Evolutionary conservation across 1,140 invertebrate species (phyloP).

Genomic region (Pemphigus obesinymphae): DNA sequence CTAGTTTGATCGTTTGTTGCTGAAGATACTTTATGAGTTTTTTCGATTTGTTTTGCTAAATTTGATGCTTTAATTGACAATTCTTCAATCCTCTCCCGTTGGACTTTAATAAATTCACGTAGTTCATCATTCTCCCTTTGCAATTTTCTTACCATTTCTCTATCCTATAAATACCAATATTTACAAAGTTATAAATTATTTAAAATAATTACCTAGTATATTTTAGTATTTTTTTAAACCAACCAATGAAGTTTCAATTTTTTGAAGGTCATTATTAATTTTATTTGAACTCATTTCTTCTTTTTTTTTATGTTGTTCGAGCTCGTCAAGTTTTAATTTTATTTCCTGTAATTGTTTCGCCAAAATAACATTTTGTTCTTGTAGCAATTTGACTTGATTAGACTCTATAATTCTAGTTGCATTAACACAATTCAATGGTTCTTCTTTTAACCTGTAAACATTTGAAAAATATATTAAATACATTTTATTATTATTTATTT

Average conservation of each 20-base stretch:
- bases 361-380: not conserved
- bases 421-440: not conserved
- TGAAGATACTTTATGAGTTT: not conserved
- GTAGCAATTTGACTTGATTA: not conserved
- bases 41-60: conserved; percentile 20
- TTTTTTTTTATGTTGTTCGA: not conserved
- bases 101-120: conserved; percentile 5
- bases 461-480: not conserved
- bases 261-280: not conserved
- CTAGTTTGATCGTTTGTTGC: not conserved
- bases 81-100: conserved; percentile 15
- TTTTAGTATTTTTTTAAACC: not conserved
- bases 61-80: not conserved
- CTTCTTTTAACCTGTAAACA: not conserved
- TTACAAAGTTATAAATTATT: not conserved
- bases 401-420: not conserved
- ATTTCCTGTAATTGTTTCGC: not conserved
- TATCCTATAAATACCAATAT: conserved; percentile 3
- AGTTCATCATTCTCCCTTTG: conserved; percentile 7
- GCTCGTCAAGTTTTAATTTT: not conserved
- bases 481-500: no score
- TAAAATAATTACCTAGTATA: no score
- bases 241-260: not conserved
- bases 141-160: conserved; percentile 10
- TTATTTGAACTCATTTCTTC: not conserved